phyloP scores from a whole-genome alignment of 2,888 invertebrate genomes.

The Sisyra nigra region DNA sequence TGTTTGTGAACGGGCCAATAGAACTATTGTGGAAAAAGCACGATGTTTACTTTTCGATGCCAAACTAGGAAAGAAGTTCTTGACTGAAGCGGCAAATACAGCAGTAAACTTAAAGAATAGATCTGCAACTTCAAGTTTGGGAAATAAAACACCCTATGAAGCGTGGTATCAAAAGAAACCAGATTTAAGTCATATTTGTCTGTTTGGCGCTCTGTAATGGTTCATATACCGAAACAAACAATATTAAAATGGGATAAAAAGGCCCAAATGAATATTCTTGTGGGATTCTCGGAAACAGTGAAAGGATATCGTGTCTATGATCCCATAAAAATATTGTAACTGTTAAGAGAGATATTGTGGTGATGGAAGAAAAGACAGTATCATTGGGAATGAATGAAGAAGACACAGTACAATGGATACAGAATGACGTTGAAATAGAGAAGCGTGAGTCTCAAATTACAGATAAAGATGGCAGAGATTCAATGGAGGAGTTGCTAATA shows the following conservation, averaged over 20 bases:
- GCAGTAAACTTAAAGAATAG: slow-evolving; percentile 13
- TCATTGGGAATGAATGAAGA: background rate
- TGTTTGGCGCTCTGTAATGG: slow-evolving; percentile 22
- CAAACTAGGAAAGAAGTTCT: slow-evolving; percentile 14
- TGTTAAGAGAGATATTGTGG: background rate
- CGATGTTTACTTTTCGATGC: slow-evolving; percentile 16
- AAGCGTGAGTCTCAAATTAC: background rate
- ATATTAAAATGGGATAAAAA: slow-evolving; percentile 17
- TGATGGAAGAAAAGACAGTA: background rate
- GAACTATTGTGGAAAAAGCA: slow-evolving; percentile 20
- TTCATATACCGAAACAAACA: slow-evolving; percentile 19
- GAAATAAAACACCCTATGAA: slow-evolving; percentile 19
- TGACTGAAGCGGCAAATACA: slow-evolving; percentile 20
- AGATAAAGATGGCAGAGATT: slow-evolving; percentile 2
- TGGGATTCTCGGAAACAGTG: slow-evolving; percentile 12
- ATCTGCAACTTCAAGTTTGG: slow-evolving; percentile 9
- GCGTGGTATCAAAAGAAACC: slow-evolving; percentile 20
- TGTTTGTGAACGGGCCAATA: slow-evolving; percentile 19
- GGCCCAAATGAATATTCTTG: background rate
- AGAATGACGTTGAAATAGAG: background rate
- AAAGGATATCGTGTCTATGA: slow-evolving; percentile 17
- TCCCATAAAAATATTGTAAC: slow-evolving; percentile 6
- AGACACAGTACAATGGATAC: slow-evolving; percentile 11
- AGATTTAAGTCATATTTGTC: slow-evolving; percentile 17
- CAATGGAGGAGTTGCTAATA: slow-evolving; percentile 2